Conservation (phyloP, 2,797 vertebrate genomes). For the Chelidonichthys spinosus region DNA sequence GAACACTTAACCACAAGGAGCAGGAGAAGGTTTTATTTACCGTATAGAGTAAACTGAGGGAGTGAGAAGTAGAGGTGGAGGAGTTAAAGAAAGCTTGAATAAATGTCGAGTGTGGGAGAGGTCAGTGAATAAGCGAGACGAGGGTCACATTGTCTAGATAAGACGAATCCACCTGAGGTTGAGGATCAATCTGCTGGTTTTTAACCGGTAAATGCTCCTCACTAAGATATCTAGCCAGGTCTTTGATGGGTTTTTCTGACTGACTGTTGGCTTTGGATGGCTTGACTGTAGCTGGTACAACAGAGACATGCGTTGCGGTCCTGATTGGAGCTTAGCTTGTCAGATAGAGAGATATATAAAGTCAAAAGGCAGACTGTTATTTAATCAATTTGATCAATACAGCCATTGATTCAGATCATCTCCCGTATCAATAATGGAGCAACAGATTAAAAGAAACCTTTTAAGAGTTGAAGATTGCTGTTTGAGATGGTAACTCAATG, state of each 20-base stretch:
- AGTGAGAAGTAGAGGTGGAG: slow-evolving; percentile 16
- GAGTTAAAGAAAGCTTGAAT: slow-evolving; percentile 19
- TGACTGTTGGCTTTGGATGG: slow-evolving; percentile 63
- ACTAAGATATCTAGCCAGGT: slow-evolving; percentile 34
- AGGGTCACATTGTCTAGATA: slow-evolving; percentile 37
- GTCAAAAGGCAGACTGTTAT: slow-evolving; percentile 29
- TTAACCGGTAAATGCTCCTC: slow-evolving; percentile 61
- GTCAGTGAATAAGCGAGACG: slow-evolving; percentile 37
- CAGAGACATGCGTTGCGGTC: slow-evolving; percentile 26
- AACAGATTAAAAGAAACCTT: slow-evolving; percentile 19
- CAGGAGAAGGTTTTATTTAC: slow-evolving; percentile 15
- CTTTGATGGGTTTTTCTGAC: slow-evolving; percentile 53
- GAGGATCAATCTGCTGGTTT: slow-evolving; percentile 59
- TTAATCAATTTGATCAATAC: slow-evolving; percentile 61
- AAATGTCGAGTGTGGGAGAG: slow-evolving; percentile 29
- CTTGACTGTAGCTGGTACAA: slow-evolving; percentile 30
- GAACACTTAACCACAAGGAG: slow-evolving; percentile 28
- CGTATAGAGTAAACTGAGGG: slow-evolving; percentile 20
- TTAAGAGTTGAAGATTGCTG: slow-evolving; percentile 14
- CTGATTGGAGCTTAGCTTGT: slow-evolving; percentile 19
- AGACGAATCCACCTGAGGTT: slow-evolving; percentile 48
- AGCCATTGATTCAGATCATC: slow-evolving; percentile 28
- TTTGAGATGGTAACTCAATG: slow-evolving; percentile 17
- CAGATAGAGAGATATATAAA: slow-evolving; percentile 24
- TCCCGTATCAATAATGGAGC: slow-evolving; percentile 10